Base-by-base conservation (phyloP, 1,140 invertebrate genomes). In the Wasmannia auropunctata region DNA sequence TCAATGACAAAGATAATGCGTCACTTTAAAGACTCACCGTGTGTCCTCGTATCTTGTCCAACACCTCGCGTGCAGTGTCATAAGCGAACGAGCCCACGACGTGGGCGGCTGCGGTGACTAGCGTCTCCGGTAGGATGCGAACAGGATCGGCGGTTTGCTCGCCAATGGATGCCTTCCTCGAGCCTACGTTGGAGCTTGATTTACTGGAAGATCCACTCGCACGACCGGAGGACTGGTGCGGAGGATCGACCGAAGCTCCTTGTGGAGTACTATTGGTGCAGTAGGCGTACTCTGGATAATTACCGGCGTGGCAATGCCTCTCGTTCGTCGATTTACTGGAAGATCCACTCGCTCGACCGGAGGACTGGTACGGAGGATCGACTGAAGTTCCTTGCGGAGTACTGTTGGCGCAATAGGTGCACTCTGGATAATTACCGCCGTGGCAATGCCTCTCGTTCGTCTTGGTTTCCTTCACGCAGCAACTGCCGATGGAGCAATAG, bases 61-160 rank as follows among this genome's bases (percentile, higher is more conserved):
- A 60, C 40, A 58, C 22, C 16, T 81, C 76, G 6, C 63, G 43
- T n/a, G 76, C 85, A 2, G 49, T 81, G 16, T 43, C 65, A 25
- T 34, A 86, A 60, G 84, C 84, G 5, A 70, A 28, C 6, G 63
- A 62, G 1, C 63, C 65, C n/a, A n/a, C n/a, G 25, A 86, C 46
- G 7, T 81, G 75, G 1, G 62, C 16, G 7, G 76, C 85, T 7
- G 43, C 65, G 22, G n/a, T 81, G 22, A 86, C 40, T 31, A 86
- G 11, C n/a, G 63, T 70, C 2, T 81, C 76, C 22, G 76, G 76
- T 16, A 72, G n/a, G 8, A 81, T 80, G 4, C 49, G 75, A 8
- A 69, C 60, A 34, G 75, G 22, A 46, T 86, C 74, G 3, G 25
- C 37, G 14, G 34, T 25, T 0, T 0, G 28, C 2, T 85, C 70